Conservation (phyloP, 2,888 invertebrate genomes). For the Patella ulyssiponensis region DNA sequence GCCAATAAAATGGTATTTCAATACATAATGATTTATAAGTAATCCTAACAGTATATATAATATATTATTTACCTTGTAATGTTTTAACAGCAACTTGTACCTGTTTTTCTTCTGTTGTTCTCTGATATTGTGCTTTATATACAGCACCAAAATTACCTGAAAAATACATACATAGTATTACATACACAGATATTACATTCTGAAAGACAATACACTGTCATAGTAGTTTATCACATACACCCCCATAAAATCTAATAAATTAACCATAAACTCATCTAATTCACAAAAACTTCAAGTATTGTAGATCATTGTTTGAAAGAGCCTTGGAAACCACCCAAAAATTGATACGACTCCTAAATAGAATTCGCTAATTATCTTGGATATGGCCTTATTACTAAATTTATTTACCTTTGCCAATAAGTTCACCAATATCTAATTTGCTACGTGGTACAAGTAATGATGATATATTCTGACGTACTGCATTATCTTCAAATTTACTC, state of each 20-base stretch:
- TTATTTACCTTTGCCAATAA: conserved; percentile 60
- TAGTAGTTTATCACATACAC: neutral
- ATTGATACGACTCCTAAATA: no score
- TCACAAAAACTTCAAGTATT: no score
- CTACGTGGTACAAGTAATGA: conserved; percentile 58
- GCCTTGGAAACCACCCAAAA: no score
- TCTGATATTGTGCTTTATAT: conserved; percentile 57
- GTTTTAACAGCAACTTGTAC: conserved; percentile 65
- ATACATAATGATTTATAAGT: no score
- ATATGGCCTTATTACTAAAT: neutral
- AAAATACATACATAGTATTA: conserved; percentile 4
- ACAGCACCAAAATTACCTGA: conserved; percentile 62
- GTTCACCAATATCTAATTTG: conserved; percentile 58
- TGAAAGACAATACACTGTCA: neutral
- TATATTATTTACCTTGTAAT: conserved; percentile 57
- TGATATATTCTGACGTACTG: conserved; percentile 52
- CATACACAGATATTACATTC: neutral
- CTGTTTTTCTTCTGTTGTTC: conserved; percentile 53
- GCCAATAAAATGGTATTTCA: no score
- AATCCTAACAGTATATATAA: no score
- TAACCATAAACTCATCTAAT: neutral
- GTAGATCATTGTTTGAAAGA: no score
- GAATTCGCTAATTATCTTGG: neutral
- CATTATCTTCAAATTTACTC: conserved; percentile 60
- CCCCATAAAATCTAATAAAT: neutral